Evolutionary conservation across 1,140 invertebrate genomes (phyloP), one percentile per base, ranked within the genome.

Genomic region (Bombus sylvicola): DNA sequence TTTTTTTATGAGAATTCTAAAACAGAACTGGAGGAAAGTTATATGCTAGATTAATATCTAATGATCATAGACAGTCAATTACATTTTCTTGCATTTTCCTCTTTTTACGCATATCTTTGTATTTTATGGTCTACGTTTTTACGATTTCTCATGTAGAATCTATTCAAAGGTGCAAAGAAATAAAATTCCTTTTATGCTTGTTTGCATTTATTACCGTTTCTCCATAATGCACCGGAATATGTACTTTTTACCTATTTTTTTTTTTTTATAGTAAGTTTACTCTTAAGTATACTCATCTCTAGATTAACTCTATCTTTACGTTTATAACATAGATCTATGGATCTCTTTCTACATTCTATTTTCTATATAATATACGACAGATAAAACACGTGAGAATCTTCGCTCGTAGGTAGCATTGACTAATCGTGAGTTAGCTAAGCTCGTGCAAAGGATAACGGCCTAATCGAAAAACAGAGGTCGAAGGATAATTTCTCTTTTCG

Each of bases 391-490:
- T 9, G 5, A 34, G 15, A 62, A 62, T 62, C 64, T 31, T 31
- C 5, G 15, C 0, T 18, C n/a, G 64, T 66, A 53, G 66, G 3
- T 34, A 68, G 68, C 31, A 68, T 22, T 10, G 69, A 53, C 59
- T 43, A 43, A 8, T 53, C 1, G 47, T 6, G 47, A 53, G 18
- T 53, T 22, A 69, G 83, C 34, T 82, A 73, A 82, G 78, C 79
- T 78, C 76, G 37, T 39, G 62, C 79, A n/a, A 79, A 78, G 79
- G 66, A 47, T 86, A 83, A 79, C 71, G 69, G 81, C 73, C 83
- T 91, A 90, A 91, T 91, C 81, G 89, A 76, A 91, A 90, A 91
- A 90, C 89, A 74, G 53, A 79, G 81, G 81, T 62, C 57, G 68
- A 86, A 78, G 84, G 73, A 90, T 90, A 90, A 90, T 89, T 89